Evolutionary conservation across 2,888 invertebrate genomes (phyloP), one percentile per base, ranked within the genome.

Genomic region (Acronicta aceris): DNA sequence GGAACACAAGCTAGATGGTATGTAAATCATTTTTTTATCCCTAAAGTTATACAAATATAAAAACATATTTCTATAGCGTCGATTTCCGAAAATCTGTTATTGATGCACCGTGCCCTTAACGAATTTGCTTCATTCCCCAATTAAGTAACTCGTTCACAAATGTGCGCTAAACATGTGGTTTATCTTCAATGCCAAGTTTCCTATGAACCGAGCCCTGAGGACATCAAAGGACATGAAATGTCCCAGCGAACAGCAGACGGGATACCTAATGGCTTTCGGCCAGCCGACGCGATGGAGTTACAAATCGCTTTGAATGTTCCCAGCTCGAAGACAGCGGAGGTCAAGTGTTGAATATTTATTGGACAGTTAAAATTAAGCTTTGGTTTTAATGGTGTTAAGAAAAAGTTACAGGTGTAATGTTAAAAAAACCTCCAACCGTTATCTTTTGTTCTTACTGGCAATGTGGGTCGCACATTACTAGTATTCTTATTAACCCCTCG

Each of bases 191-290:
- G 52, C 51, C 59, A 64, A 59, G 45, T 51, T 41, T 55, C 58
- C 64, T 59, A 75, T 60, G 61, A 51, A 53, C 50, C 59, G 41
- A 62, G 17, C 16, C 48, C 46, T 17, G 47, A 71, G 57, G 58
- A 66, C 71, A 67, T 77, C 51, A 74, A 74, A 63, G 50, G 69
- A n/a, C n/a, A n/a, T n/a, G n/a, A n/a, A n/a, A 59, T 64, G 64
- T 54, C 67, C 59, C 65, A 58, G 27, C 45, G 36, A 61, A 51
- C 15, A 51, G 12, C 9, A 7, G 10, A 43, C 52, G 52, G 56
- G 48, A 56, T 36, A 54, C 65, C 61, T 61, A 66, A 79, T 68
- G 57, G 74, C 63, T 58, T 62, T 64, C 59, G 67, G 41, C 61
- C 68, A 63, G 25, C 46, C 58, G 56, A 70, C 68, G 61, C 65